Evolutionary conservation across 2,888 invertebrate genomes (phyloP).

Genomic region (Drosophila picticornis): DNA sequence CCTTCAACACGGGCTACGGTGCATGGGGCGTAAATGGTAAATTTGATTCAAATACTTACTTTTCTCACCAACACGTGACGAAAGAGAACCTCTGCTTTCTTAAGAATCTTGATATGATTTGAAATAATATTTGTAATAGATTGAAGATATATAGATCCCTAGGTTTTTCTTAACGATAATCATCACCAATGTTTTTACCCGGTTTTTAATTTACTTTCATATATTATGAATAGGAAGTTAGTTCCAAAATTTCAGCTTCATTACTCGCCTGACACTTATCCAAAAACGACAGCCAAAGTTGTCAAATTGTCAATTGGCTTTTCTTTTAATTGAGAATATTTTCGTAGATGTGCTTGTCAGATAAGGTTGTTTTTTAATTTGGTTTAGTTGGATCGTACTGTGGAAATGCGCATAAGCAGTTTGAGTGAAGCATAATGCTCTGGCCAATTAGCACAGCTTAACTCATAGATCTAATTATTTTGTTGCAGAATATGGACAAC

Average conservation of each 20-base stretch:
- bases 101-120: neutral
- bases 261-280: neutral
- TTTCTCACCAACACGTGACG: neutral
- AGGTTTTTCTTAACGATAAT: neutral
- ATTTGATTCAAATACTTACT: neutral
- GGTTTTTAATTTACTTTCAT: neutral
- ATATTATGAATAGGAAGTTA: neutral
- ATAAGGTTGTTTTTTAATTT: neutral
- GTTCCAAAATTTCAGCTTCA: neutral
- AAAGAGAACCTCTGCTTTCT: neutral
- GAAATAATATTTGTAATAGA: neutral
- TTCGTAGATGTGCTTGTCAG: neutral
- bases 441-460: neutral
- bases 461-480: neutral
- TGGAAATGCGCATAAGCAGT: neutral
- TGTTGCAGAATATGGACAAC: slow-evolving; percentile 73
- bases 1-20: slow-evolving; percentile 78
- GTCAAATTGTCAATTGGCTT: neutral
- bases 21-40: slow-evolving; percentile 81
- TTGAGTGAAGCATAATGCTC: neutral
- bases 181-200: neutral
- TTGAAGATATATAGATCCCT: neutral
- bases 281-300: neutral
- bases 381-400: neutral
- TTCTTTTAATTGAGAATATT: neutral